These are phyloP conservation scores for Brachymystax lenok DNA, from an alignment of 2,797 vertebrate genomes.

Conservation along the genomic window DNA sequence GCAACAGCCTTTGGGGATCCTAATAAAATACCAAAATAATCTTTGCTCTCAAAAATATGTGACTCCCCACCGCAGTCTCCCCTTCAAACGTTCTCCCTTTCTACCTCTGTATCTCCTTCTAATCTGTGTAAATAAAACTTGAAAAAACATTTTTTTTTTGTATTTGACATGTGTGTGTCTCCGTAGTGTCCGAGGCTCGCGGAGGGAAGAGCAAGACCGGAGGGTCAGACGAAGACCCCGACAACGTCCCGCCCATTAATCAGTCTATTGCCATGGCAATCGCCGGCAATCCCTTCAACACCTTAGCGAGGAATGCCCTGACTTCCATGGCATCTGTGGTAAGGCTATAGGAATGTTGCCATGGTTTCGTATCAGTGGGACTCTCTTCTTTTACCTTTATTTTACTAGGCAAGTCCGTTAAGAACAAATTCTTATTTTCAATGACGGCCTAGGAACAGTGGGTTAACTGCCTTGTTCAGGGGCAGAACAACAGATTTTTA, in stretches of 20 bases:
- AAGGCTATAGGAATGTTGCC: constrained; percentile 47
- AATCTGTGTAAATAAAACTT: neutral
- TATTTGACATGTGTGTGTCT: constrained; percentile 11
- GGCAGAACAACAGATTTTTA: too few relatives aligned
- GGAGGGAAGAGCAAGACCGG: constrained; percentile 82
- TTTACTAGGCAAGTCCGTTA: too few relatives aligned
- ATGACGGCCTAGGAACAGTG: too few relatives aligned
- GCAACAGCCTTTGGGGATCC: too few relatives aligned
- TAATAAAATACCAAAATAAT: too few relatives aligned
- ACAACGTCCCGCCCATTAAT: constrained; percentile 83
- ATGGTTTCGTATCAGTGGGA: neutral
- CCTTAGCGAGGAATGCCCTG: constrained; percentile 79
- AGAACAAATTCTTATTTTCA: too few relatives aligned
- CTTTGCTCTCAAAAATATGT: neutral
- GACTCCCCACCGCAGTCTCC: too few relatives aligned
- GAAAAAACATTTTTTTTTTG: too few relatives aligned
- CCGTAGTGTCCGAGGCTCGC: constrained; percentile 84
- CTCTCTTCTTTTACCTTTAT: neutral
- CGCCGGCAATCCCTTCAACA: constrained; percentile 91
- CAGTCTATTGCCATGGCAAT: constrained; percentile 93
- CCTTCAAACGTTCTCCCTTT: neutral
- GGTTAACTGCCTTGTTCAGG: too few relatives aligned
- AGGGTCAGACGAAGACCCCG: constrained; percentile 87
- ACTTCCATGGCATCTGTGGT: constrained; percentile 83
- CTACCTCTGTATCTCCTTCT: neutral